phyloP scores from a whole-genome alignment of 2,113 vertebrate species.

The Cheilinus undulatus region DNA sequence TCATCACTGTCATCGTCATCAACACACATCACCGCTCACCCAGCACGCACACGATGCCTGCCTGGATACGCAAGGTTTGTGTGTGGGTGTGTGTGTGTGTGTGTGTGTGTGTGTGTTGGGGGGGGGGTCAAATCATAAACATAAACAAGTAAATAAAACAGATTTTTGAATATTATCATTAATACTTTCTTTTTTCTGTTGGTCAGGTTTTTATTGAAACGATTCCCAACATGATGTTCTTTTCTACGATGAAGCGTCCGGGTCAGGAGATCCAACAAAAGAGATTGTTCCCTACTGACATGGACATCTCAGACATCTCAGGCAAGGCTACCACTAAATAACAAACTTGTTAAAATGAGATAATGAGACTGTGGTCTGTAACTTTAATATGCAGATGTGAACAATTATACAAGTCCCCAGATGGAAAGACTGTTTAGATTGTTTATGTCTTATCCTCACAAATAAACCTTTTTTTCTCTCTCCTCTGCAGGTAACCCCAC shows the following conservation, averaged over 20 bases:
- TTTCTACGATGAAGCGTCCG: conserved; percentile 98
- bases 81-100: neutral
- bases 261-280: conserved; percentile 91
- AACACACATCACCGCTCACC: conserved; percentile 98
- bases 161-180: neutral
- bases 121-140: no score
- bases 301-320: conserved; percentile 98
- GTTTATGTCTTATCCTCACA: neutral
- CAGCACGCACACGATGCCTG: conserved; percentile 95
- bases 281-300: conserved; percentile 89
- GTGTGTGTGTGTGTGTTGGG: no score
- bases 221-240: conserved; percentile 98
- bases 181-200: neutral
- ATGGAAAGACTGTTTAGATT: neutral
- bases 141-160: no score
- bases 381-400: neutral
- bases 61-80: conserved; percentile 94
- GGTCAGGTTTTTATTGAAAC: conserved; percentile 95
- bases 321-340: conserved; percentile 84
- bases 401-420: neutral
- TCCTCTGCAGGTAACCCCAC: conserved; percentile 87
- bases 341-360: neutral
- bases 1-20: conserved; percentile 97
- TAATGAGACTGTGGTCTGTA: neutral
- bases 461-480: neutral